Base-by-base conservation (phyloP, 2,113 vertebrate genomes). In the Ceyx margarethae region DNA sequence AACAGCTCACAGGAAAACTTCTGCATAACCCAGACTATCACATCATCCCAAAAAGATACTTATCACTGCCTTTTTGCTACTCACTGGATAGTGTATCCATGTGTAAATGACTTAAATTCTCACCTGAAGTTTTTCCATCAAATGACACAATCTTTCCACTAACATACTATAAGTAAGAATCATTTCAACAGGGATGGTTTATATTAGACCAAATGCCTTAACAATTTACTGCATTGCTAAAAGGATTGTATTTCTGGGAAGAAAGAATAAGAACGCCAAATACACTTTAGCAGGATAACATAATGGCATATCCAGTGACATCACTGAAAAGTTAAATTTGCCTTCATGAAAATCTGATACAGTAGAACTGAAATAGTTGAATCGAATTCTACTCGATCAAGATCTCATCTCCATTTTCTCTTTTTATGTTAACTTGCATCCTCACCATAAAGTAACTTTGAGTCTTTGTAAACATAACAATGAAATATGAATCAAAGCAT, bases 101-200 rank as follows among this genome's bases (percentile, higher is more conserved):
- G 40, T 64, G 67, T 72, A 83, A 94, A 65, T 62, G 11, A 71
- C 92, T 85, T 93, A 93, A 95, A 94, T 92, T 96, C 75, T 96
- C 73, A 94, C 83, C 72, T 87, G 58, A 90, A 81, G 54, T 82
- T 93, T 87, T 85, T 74, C 50, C 40, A 40, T 48, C 75, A 31
- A 91, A 95, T 91, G 81, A 95, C 90, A 83, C 73, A 81, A 94
- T 91, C 91, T 94, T 95, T 87, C 92, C 93, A 82, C 90, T 95
- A 93, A 92, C 22, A 86, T 78, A 75, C 61, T 57, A 62, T 62
- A 92, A 93, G 80, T 37, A 95, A 92, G 73, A 73, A 93, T 94
- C 92, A 90, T 76, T 89, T 80, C 26, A 26, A 95, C 93, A 62
- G 37, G 33, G 21, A 71, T 42, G 40, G 73, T 94, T 96, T 96